A percentile compares a stretch with the other conserved stretches of the same genome.
phyloP scores from a whole-genome alignment of 2,888 invertebrate genomes.

The Lobophora halterata region DNA sequence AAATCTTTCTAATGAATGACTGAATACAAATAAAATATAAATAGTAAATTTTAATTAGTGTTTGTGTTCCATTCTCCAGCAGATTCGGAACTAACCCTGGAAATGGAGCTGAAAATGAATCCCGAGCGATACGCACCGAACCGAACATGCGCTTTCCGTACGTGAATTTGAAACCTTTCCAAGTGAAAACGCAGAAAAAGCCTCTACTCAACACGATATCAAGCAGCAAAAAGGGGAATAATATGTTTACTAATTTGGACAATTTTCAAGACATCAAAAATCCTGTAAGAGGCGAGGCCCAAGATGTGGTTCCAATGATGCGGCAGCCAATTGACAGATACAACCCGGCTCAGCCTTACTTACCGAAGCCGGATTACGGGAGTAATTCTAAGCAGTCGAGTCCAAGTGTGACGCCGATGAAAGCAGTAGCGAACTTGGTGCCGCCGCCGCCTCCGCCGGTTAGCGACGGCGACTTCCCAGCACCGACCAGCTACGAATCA shows the following conservation, averaged over 20 bases:
- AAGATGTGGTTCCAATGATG: constrained; percentile 47
- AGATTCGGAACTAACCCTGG: constrained; percentile 66
- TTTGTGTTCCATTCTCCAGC: too few species aligned
- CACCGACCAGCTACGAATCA: constrained; percentile 62
- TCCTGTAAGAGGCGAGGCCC: constrained; percentile 70
- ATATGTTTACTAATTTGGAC: constrained; percentile 61
- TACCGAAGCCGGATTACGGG: constrained; percentile 59
- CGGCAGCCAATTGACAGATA: constrained; percentile 65
- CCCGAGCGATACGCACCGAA: constrained; percentile 69
- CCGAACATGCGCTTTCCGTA: constrained; percentile 68
- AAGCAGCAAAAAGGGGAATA: constrained; percentile 55
- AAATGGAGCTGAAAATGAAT: constrained; percentile 71
- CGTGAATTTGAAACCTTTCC: constrained; percentile 68
- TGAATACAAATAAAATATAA: too few species aligned
- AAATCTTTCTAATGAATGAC: too few species aligned
- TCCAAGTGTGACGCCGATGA: constrained; percentile 37
- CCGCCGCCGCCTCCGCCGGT: constrained; percentile 62
- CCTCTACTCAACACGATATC: constrained; percentile 39
- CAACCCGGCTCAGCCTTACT: constrained; percentile 75
- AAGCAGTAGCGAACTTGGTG: constrained; percentile 55
- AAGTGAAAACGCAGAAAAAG: constrained; percentile 59
- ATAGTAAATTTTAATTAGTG: too few species aligned
- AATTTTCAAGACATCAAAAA: constrained; percentile 57
- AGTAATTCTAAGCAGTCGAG: constrained; percentile 56
- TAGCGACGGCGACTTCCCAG: constrained; percentile 56